Conservation (phyloP, 2,888 invertebrate genomes). For the Idaea dimidiata region DNA sequence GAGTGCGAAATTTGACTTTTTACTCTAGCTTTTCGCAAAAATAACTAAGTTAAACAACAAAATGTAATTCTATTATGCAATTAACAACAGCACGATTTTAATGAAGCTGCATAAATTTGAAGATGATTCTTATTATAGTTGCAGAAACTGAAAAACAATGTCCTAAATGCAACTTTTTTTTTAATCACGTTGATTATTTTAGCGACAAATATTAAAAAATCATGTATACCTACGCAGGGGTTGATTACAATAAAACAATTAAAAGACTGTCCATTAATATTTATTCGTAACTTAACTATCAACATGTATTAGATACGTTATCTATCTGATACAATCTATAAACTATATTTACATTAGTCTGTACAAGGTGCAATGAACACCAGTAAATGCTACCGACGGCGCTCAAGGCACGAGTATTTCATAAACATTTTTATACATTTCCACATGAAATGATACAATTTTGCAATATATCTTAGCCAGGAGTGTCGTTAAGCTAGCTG, state of each 20-base stretch:
- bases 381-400: conserved; percentile 63
- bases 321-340: conserved; percentile 50
- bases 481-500: not conserved
- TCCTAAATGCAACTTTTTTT: too few species aligned
- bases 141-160: too few species aligned
- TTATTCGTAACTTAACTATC: conserved; percentile 71
- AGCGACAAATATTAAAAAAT: not conserved
- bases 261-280: conserved; percentile 64
- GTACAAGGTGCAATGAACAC: conserved; percentile 56
- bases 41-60: too few species aligned
- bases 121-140: too few species aligned
- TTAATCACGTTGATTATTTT: too few species aligned
- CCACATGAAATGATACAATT: not conserved
- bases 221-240: not conserved
- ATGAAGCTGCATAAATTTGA: too few species aligned
- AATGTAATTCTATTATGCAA: too few species aligned
- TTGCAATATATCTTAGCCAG: conserved; percentile 1
- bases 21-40: too few species aligned
- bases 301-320: conserved; percentile 63
- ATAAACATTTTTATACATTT: conserved; percentile 17
- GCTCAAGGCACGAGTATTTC: conserved; percentile 7
- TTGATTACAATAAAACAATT: conserved; percentile 18
- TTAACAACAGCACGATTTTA: too few species aligned
- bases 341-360: conserved; percentile 75
- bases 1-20: too few species aligned